Evolutionary conservation across 2,113 vertebrate genomes (phyloP), one percentile per base, ranked within the genome.

Genomic region (Epinephelus moara): DNA sequence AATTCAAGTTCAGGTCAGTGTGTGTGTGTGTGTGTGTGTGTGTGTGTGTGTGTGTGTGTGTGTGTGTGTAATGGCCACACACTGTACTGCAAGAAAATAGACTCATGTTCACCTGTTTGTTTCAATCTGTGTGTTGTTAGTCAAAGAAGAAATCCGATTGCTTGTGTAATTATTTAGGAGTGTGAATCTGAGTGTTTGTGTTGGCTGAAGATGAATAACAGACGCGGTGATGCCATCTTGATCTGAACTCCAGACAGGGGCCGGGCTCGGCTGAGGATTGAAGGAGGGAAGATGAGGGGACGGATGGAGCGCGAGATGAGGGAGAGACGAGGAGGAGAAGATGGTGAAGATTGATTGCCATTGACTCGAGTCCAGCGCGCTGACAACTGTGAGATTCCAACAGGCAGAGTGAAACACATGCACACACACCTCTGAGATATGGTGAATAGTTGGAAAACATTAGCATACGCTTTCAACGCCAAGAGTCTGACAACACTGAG

Each of bases 201-300:
- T 53, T 25, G 72, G 57, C 85, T 75, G 70, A 60, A 74, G 85
- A 92, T 89, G 68, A 79, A 73, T 81, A 82, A 57, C 82, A 93
- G 85, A 88, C 72, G 82, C 23, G 53, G 77, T 18, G 77, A 84
- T 70, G 75, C 15, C 63, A 47, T 64, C 61, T 60, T 45, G 52
- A 88, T 83, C 45, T 72, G 81, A 89, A 76, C 78, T 80, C 64
- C 73, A 89, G 76, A 84, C 80, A 53, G 55, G 33, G 33, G 70
- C 53, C 12, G 47, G 60, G 75, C 70, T 75, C 6, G 1, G 57
- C 59, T 40, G 62, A 78, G 9, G 77, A 85, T 37, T 77, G 71
- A 82, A 70, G 69, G 53, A 75, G 76, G 50, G 70, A 78, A 87
- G 70, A 88, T 70, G 71, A 85, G 66, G 77, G 33, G 64, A 64